Evolutionary conservation across 2,113 vertebrate genomes (phyloP), one percentile per base, ranked within the genome.

Genomic region (Dendrocopos noguchii): DNA sequence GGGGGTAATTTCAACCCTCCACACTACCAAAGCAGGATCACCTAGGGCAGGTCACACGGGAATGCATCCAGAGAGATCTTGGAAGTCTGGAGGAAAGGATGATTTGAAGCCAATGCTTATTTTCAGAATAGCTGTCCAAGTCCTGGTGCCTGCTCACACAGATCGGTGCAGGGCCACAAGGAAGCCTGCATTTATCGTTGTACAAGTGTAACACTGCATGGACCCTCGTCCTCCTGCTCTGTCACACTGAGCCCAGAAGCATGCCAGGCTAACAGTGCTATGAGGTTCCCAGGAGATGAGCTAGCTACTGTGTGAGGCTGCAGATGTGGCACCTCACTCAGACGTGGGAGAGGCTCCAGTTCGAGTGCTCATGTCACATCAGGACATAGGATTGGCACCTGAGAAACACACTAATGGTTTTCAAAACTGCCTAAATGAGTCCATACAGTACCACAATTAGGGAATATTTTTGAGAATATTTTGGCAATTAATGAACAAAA

Each of bases 121-220:
- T 83, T 92, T 74, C 75, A 56, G 57, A 44, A 3, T 33, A 18
- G 50, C 81, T 81, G 44, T 28, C 57, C 0, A 0, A 61, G 24
- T 34, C 15, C 55, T 34, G 42, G 63, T 91, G 90, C 82, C 29
- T 61, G 78, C 67, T 83, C n/a, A 28, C 90, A 70, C 9, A 24
- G 67, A 28, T 22, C 57, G 75, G 66, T 33, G 31, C 33, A 36
- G 78, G 66, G 34, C 34, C 82, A 61, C 0, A 0, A 70, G 42
- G 56, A 90, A 77, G 36, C 13, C 71, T 79, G 57, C 47, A 60
- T 85, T 74, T 64, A 74, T 83, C 68, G 63, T 31, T n/a, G 9
- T 5, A 2, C 0, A 3, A 81, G 20, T 0, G 0, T 9, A 60
- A 39, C 0, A 0, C 74, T 11, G 74, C 42, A 4, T 8, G 67